Evolutionary conservation across 2,888 invertebrate species (phyloP).

Genomic region (Aporophyla lueneburgensis): DNA sequence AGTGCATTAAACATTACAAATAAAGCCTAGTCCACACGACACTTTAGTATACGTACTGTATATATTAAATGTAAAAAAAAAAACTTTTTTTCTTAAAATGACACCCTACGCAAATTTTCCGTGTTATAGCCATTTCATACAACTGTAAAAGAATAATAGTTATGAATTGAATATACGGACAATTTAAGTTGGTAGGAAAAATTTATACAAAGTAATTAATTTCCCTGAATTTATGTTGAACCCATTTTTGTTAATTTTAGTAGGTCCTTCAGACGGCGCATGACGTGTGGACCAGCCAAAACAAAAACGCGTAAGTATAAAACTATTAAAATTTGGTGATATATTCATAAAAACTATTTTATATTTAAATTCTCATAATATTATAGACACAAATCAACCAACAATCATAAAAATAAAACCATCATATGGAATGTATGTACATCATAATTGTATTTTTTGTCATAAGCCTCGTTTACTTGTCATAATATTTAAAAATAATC

Average conservation of each 20-base stretch:
- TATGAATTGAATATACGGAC: neutral
- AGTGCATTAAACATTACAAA: conserved; percentile 40
- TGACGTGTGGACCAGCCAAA: conserved; percentile 22
- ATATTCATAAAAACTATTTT: conserved; percentile 48
- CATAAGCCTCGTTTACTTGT: conserved; percentile 59
- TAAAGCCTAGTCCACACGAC: conserved; percentile 35
- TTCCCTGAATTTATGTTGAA: neutral
- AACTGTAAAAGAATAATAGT: neutral
- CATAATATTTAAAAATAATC: conserved; percentile 23
- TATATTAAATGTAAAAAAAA: too few species aligned
- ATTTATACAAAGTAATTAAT: neutral
- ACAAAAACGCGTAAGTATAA: conserved; percentile 36
- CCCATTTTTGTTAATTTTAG: neutral
- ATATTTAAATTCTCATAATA: conserved; percentile 32
- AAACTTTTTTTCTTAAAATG: neutral
- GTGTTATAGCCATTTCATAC: neutral
- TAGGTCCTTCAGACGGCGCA: neutral
- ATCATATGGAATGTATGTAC: conserved; percentile 64
- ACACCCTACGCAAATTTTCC: neutral
- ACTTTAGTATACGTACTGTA: too few species aligned
- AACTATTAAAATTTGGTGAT: conserved; percentile 40
- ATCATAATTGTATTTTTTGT: conserved; percentile 53
- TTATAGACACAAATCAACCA: conserved; percentile 17
- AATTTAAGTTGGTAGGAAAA: neutral
- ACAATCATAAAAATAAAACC: conserved; percentile 48